These are phyloP conservation scores for Anolis sagrei DNA, from an alignment of 2,113 vertebrate genomes.

Conservation along the genomic window DNA sequence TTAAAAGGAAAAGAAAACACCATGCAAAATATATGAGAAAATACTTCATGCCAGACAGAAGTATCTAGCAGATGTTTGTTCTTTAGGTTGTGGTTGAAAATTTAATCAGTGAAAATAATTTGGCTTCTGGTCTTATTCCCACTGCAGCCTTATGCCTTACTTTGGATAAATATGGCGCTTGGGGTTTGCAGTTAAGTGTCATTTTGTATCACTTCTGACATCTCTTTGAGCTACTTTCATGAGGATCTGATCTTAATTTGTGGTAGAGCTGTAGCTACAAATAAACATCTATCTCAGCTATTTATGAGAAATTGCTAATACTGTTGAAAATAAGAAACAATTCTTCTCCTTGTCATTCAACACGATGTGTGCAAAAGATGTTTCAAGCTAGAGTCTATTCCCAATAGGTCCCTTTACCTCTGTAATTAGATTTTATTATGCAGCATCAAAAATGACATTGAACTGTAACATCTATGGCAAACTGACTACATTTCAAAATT, in stretches of 20 bases:
- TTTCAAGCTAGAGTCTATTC: constrained; percentile 32
- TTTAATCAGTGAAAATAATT: constrained; percentile 59
- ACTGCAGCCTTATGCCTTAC: constrained; percentile 56
- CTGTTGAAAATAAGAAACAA: constrained; percentile 67
- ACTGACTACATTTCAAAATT: constrained; percentile 22
- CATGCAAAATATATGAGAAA: constrained; percentile 19
- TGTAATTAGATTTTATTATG: background rate
- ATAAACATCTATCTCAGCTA: constrained; percentile 73
- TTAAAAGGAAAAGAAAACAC: constrained; percentile 41
- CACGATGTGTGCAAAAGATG: constrained; percentile 29
- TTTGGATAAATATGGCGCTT: constrained; percentile 59
- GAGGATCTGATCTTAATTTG: constrained; percentile 79
- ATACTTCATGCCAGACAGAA: constrained; percentile 53
- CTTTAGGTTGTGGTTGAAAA: constrained; percentile 59
- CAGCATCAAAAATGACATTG: background rate
- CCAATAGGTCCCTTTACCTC: constrained; percentile 34
- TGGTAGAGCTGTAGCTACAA: constrained; percentile 69
- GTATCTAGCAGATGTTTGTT: constrained; percentile 55
- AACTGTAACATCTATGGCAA: constrained; percentile 25
- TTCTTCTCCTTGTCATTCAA: constrained; percentile 52
- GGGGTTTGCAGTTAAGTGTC: constrained; percentile 65
- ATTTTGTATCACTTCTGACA: constrained; percentile 74
- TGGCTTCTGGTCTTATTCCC: constrained; percentile 71
- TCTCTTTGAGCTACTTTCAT: constrained; percentile 68
- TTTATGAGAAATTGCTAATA: constrained; percentile 54